These are phyloP conservation scores for Ectemnius continuus DNA, from an alignment of 2,888 invertebrate genomes.

Conservation along the genomic window DNA sequence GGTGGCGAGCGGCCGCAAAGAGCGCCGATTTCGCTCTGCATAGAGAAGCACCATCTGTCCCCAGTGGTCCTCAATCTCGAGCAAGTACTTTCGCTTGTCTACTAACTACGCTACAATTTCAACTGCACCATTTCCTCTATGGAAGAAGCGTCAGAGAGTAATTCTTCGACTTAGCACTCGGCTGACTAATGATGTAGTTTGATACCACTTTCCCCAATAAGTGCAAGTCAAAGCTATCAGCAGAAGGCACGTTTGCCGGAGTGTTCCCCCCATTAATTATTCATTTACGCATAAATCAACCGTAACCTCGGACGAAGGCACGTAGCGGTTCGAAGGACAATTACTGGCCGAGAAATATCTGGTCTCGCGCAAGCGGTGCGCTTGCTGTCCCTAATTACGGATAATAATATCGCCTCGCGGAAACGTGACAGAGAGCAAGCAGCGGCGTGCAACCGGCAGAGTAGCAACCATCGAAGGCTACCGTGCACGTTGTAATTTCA, in stretches of 20 bases:
- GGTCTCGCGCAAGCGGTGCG: no score
- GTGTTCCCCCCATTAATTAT: background rate
- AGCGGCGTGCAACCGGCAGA: no score
- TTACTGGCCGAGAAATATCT: no score
- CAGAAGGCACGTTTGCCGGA: background rate
- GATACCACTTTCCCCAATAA: background rate
- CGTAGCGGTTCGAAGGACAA: no score
- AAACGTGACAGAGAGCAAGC: conserved; percentile 12
- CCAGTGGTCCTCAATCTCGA: conserved; percentile 55
- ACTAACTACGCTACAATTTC: background rate
- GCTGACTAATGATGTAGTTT: background rate
- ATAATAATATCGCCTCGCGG: conserved; percentile 24
- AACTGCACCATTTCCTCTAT: background rate
- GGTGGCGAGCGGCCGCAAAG: conserved; percentile 46
- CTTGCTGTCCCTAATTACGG: background rate
- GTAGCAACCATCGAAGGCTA: conserved; percentile 10
- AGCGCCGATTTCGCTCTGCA: conserved; percentile 59
- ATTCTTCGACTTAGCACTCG: background rate
- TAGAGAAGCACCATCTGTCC: conserved; percentile 63
- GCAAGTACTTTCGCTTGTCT: background rate
- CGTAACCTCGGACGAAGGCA: no score
- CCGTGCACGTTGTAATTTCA: conserved; percentile 23
- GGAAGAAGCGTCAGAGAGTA: background rate
- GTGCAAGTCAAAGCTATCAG: background rate
- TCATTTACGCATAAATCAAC: background rate